phyloP scores from a whole-genome alignment of 1,140 invertebrate species.

The Drosophila nigrodunni region DNA sequence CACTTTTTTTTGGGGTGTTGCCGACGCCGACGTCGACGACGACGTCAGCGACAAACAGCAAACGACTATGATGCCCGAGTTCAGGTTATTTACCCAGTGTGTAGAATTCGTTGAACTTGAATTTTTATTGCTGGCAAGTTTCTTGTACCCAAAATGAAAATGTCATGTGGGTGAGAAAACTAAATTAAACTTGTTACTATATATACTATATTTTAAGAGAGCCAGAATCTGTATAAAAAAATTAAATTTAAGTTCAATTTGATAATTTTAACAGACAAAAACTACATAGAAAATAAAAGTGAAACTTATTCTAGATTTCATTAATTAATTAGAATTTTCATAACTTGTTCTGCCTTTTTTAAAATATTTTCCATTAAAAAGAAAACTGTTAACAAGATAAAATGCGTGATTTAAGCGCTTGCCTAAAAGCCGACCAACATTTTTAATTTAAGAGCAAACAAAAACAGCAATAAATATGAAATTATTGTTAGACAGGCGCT shows the following conservation, averaged over 20 bases:
- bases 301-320: too few species aligned
- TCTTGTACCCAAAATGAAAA: constrained; percentile 23
- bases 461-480: constrained; percentile 9
- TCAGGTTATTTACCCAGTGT: constrained; percentile 74
- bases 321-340: not conserved
- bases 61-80: constrained; percentile 45
- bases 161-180: constrained; percentile 20
- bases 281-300: too few species aligned
- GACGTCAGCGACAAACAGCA: constrained; percentile 1
- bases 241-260: too few species aligned
- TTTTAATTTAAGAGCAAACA: constrained; percentile 2
- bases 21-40: constrained; percentile 23
- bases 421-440: constrained; percentile 2
- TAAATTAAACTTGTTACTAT: too few species aligned
- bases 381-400: not conserved
- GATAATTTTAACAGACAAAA: too few species aligned
- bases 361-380: not conserved
- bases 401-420: not conserved
- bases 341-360: not conserved
- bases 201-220: too few species aligned
- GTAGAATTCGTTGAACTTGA: constrained; percentile 78
- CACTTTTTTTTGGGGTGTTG: constrained; percentile 68
- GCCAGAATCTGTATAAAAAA: too few species aligned
- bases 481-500: constrained; percentile 27
- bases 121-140: constrained; percentile 66